Evolutionary conservation across 2,888 invertebrate genomes (phyloP), one percentile per base, ranked within the genome.

Genomic region (Scelioninae gen. 1): DNA sequence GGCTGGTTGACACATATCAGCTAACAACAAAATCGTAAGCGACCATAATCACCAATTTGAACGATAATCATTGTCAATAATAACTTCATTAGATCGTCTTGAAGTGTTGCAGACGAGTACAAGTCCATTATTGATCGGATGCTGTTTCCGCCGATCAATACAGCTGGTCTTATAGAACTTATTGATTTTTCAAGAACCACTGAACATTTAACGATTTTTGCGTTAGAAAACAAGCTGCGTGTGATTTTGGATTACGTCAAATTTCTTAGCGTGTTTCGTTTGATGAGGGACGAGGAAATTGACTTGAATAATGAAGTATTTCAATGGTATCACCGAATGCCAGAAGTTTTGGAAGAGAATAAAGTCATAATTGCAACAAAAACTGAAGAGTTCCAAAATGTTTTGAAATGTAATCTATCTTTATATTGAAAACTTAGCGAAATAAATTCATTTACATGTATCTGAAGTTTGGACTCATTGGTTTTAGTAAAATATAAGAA

Each of bases 291-390:
- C 0, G 93, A 96, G 3, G 97, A 98, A 92, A 96, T 98, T 89
- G 95, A 96, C 87, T 95, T 96, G 53, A 98, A 98, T 90, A 96
- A 96, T 87, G 95, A 95, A 83, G 95, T 96, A 0, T 97, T 97
- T 89, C 96, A 96, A 88, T 98, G 97, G 97, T 96, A 97, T 90
- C 94, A 96, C 31, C 94, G 95, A 66, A 95, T 98, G 94, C 95
- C 96, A 0, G 94, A 95, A 63, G 94, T 98, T 5, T 94, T 98
- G 83, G 96, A 97, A 83, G 96, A 98, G 86, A 95, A 96, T 91
- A 95, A 96, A 87, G 93, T 94, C 13, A 96, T 97, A 78, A 95
- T 97, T 58, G 96, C 95, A 34, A 94, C 95, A 81, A 98, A 98
- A 93, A 95, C 95, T 49, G 93, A 94, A 29, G 98, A 98, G 90